These are phyloP conservation scores for Cyanoderma ruficeps DNA, from an alignment of 2,113 vertebrate species.

Conservation along the genomic window DNA sequence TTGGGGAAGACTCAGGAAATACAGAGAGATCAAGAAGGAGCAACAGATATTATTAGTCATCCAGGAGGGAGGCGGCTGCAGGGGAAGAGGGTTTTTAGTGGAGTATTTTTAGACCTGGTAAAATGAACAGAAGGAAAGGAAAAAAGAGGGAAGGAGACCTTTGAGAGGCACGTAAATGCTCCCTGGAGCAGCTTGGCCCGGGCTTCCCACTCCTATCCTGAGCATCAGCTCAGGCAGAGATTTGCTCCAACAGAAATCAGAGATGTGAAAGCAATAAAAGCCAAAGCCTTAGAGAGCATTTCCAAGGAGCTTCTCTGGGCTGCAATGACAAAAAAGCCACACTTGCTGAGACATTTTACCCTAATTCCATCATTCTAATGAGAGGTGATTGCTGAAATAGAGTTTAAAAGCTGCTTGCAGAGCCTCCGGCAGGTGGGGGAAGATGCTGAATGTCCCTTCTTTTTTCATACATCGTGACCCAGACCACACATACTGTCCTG, in stretches of 20 bases:
- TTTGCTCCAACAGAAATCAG: not conserved
- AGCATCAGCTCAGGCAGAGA: not conserved
- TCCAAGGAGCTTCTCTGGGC: not conserved
- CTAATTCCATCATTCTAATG: not conserved
- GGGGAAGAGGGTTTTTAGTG: conserved; percentile 11
- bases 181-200: not conserved
- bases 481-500: rapidly evolving
- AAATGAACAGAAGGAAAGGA: conserved; percentile 1
- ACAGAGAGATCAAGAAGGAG: conserved; percentile 24
- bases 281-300: not conserved
- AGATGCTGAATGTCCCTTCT: not conserved
- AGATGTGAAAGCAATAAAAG: not conserved
- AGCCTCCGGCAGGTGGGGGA: rapidly evolving
- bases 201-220: not conserved
- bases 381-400: not conserved
- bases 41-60: conserved; percentile 56
- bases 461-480: rapidly evolving
- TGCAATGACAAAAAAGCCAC: not conserved
- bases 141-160: not conserved
- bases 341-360: not conserved
- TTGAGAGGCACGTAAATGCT: not conserved
- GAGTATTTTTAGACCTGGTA: conserved; percentile 55
- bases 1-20: conserved; percentile 14
- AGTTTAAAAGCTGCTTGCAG: not conserved
- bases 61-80: conserved; percentile 36